A percentile compares a stretch with the other conserved stretches of the same genome.
These are phyloP conservation scores for Heliconius congener DNA, from an alignment of 1,140 invertebrate genomes.

Conservation along the genomic window DNA sequence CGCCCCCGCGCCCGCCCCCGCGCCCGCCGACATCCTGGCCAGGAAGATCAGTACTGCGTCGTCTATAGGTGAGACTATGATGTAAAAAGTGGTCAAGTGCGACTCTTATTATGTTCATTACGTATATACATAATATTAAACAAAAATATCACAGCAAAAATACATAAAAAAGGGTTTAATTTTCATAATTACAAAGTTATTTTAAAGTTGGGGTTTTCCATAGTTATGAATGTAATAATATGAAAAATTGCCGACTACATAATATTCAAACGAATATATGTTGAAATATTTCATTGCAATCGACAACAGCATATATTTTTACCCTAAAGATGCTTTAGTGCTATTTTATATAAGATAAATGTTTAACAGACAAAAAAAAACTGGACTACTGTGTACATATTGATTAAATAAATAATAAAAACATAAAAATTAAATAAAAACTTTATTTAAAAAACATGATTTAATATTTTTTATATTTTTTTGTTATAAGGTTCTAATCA, in stretches of 20 bases:
- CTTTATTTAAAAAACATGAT: too few relatives aligned
- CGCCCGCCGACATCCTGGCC: conserved; percentile 40
- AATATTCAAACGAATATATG: too few relatives aligned
- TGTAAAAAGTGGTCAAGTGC: too few relatives aligned
- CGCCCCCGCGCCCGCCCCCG: conserved; percentile 24
- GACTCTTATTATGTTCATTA: background rate
- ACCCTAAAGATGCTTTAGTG: too few relatives aligned
- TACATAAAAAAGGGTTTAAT: background rate
- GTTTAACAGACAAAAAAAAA: too few relatives aligned
- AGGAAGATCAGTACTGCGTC: conserved; percentile 74
- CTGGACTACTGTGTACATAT: too few relatives aligned
- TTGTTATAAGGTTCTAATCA: conserved; percentile 65
- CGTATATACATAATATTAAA: conserved; percentile 9
- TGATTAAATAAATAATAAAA: too few relatives aligned
- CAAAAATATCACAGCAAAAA: conserved; percentile 2
- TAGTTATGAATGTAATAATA: too few relatives aligned
- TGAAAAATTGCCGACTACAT: too few relatives aligned
- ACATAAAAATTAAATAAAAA: too few relatives aligned
- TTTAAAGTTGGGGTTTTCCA: too few relatives aligned
- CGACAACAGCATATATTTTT: background rate
- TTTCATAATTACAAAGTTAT: conserved; percentile 7
- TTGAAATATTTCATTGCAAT: background rate
- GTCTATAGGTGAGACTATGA: conserved; percentile 56
- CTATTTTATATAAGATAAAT: too few relatives aligned
- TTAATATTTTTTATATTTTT: background rate